Conservation (phyloP, 2,797 vertebrate genomes). For the Microctenopoma steveboyesi region DNA sequence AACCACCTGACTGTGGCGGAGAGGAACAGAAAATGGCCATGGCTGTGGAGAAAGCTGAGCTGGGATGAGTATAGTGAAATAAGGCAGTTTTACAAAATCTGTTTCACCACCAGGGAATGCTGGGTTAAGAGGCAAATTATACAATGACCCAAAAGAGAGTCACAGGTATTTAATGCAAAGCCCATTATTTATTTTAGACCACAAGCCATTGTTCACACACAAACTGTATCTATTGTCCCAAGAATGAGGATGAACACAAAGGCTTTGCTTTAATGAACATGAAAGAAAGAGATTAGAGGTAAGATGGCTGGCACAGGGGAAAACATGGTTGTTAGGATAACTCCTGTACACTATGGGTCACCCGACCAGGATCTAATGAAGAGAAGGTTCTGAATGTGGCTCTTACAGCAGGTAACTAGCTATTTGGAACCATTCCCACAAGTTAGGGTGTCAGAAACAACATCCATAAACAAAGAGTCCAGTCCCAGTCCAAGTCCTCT, state of each 20-base stretch:
- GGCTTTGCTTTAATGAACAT: too few species aligned
- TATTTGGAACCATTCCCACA: too few species aligned
- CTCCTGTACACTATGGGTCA: too few species aligned
- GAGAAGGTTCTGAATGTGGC: too few species aligned
- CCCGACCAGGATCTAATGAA: too few species aligned
- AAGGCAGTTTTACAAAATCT: conserved; percentile 32
- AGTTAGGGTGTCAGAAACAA: too few species aligned
- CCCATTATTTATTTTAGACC: background rate
- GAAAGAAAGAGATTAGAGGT: too few species aligned
- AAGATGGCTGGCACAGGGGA: too few species aligned
- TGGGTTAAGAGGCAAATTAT: conserved; percentile 15
- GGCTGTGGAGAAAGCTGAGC: conserved; percentile 15
- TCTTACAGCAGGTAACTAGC: too few species aligned
- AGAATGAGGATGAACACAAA: background rate
- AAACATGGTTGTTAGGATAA: too few species aligned
- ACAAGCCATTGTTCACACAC: background rate
- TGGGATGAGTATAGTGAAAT: conserved; percentile 3
- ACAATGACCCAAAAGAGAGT: background rate
- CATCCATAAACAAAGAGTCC: too few species aligned
- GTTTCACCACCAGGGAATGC: background rate
- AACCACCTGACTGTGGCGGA: conserved; percentile 56
- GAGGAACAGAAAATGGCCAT: conserved; percentile 46
- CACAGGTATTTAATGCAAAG: conserved; percentile 1
- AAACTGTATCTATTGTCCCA: background rate
- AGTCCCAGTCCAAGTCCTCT: too few species aligned